phyloP scores from a whole-genome alignment of 2,888 invertebrate species.

The Noctua janthe region DNA sequence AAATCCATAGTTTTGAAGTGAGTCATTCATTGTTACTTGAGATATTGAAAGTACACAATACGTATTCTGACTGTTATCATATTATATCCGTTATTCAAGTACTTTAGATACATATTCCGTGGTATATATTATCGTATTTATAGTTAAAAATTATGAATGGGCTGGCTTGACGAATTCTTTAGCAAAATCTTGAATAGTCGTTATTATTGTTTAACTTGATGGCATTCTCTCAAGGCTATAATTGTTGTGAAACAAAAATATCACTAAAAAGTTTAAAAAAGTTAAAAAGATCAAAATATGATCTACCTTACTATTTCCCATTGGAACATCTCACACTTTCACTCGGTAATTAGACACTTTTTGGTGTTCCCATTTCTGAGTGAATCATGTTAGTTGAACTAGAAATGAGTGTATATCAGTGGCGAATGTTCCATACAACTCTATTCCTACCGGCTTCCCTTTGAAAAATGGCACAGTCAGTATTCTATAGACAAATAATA shows the following conservation, averaged over 20 bases:
- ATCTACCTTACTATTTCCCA: neutral
- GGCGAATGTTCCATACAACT: too few relatives aligned
- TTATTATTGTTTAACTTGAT: neutral
- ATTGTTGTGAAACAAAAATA: neutral
- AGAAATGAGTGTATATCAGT: neutral
- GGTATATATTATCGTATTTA: neutral
- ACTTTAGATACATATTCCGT: neutral
- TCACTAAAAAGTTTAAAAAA: neutral
- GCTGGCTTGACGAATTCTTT: neutral
- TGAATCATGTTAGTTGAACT: neutral
- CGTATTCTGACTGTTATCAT: slow-evolving; percentile 23
- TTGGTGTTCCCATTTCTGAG: neutral
- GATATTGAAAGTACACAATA: slow-evolving; percentile 29
- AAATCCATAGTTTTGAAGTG: slow-evolving; percentile 45
- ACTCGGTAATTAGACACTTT: neutral
- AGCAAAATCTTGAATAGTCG: neutral
- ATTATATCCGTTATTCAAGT: slow-evolving; percentile 31
- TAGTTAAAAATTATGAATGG: neutral
- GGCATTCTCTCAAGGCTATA: neutral
- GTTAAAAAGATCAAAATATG: neutral
- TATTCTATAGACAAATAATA: too few relatives aligned
- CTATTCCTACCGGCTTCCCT: too few relatives aligned
- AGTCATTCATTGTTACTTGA: slow-evolving; percentile 54
- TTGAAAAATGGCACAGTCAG: too few relatives aligned
- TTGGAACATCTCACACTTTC: neutral